Conservation (phyloP, 2,888 invertebrate species). For the Orthosia gracilis region DNA sequence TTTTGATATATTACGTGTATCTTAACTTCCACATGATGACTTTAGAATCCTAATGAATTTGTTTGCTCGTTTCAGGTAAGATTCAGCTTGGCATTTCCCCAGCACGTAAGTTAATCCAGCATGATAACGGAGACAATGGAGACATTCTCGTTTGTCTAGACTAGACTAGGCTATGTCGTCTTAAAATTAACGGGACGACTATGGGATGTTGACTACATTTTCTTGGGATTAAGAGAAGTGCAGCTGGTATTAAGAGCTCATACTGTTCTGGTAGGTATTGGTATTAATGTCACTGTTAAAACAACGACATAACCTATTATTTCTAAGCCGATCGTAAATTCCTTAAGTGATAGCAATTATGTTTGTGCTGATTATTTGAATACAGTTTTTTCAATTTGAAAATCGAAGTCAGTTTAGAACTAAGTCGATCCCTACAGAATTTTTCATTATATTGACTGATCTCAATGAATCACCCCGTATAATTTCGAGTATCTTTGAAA, state of each 20-base stretch:
- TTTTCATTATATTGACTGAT: not conserved
- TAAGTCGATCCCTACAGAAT: not conserved
- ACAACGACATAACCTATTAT: not conserved
- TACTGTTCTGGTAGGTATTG: not conserved
- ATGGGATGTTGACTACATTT: slow-evolving; percentile 20
- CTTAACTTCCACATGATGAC: not conserved
- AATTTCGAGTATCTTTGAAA: not conserved
- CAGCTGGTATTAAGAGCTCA: not conserved
- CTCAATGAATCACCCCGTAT: not conserved
- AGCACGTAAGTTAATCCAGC: slow-evolving; percentile 42
- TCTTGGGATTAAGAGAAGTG: slow-evolving; percentile 19
- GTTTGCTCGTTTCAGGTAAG: slow-evolving; percentile 51
- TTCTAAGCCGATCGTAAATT: not conserved
- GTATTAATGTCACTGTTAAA: not conserved
- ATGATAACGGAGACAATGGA: slow-evolving; percentile 36
- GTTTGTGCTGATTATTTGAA: too few relatives aligned
- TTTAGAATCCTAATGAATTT: slow-evolving; percentile 31
- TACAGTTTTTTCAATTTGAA: not conserved
- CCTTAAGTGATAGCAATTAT: not conserved
- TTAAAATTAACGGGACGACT: slow-evolving; percentile 35
- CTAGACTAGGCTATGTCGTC: slow-evolving; percentile 25
- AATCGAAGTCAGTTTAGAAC: not conserved
- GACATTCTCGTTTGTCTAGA: slow-evolving; percentile 43
- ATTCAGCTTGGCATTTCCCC: not conserved
- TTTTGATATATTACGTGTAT: not conserved